Evolutionary conservation across 2,113 vertebrate genomes (phyloP).

Genomic region (Colinus virginianus): DNA sequence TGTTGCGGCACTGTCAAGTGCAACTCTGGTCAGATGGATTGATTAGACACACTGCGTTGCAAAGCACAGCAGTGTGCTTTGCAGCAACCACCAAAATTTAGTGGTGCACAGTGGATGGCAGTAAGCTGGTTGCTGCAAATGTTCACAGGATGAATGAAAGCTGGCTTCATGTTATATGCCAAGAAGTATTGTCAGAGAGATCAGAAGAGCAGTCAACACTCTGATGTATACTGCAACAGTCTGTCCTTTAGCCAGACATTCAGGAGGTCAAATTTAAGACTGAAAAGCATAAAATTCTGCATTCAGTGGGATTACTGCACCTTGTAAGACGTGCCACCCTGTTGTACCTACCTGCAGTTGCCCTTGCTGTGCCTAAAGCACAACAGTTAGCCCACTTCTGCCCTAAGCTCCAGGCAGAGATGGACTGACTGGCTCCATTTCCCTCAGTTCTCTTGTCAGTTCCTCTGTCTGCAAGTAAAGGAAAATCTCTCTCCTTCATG

Average conservation of each 20-base stretch:
- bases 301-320: neutral
- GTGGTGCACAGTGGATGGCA: neutral
- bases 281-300: conserved; percentile 30
- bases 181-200: neutral
- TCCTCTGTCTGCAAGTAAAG: conserved; percentile 71
- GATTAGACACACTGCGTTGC: neutral
- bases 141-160: conserved; percentile 12
- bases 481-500: conserved; percentile 74
- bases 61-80: neutral
- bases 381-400: conserved; percentile 20
- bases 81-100: neutral
- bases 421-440: conserved; percentile 42
- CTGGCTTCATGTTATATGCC: neutral
- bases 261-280: conserved; percentile 42
- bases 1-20: neutral
- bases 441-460: conserved; percentile 49
- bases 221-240: neutral
- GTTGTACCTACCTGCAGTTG: neutral
- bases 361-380: neutral
- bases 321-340: conserved; percentile 50
- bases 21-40: neutral
- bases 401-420: conserved; percentile 34
- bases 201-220: neutral
- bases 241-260: neutral
- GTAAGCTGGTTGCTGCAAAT: neutral